Evolutionary conservation across 2,113 vertebrate species (phyloP).

Genomic region (Rhombomys opimus): DNA sequence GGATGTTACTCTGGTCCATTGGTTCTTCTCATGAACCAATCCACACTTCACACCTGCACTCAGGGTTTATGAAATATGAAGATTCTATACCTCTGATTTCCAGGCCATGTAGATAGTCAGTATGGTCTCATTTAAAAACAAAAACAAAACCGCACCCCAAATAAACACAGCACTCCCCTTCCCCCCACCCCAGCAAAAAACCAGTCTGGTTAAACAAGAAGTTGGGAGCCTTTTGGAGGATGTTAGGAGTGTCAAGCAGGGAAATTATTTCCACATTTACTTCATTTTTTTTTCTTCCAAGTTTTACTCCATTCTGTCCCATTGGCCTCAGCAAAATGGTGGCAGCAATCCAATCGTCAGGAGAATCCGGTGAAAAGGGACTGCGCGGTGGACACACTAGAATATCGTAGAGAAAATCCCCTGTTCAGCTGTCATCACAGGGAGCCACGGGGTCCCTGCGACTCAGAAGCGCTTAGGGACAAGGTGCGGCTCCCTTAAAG

Average conservation of each 20-base stretch:
- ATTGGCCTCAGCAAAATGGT: not conserved
- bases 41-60: not conserved
- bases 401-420: not conserved
- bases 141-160: not conserved
- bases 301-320: not conserved
- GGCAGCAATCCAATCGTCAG: not conserved
- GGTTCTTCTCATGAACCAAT: not conserved
- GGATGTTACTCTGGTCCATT: not conserved
- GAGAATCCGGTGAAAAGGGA: not conserved
- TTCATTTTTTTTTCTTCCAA: not conserved
- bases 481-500: not conserved
- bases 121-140: not conserved
- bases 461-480: not conserved
- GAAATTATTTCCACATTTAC: conserved; percentile 21
- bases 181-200: not conserved
- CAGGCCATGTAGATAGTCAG: not conserved
- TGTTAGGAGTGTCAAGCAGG: not conserved
- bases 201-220: not conserved
- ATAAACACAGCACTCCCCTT: not conserved
- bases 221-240: not conserved
- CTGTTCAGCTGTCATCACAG: not conserved
- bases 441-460: not conserved
- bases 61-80: not conserved
- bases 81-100: not conserved
- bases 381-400: not conserved